A percentile compares a stretch with the other conserved stretches of the same genome.
Evolutionary conservation across 2,113 vertebrate genomes (phyloP).

Genomic region (Gallinago paraguaiae): DNA sequence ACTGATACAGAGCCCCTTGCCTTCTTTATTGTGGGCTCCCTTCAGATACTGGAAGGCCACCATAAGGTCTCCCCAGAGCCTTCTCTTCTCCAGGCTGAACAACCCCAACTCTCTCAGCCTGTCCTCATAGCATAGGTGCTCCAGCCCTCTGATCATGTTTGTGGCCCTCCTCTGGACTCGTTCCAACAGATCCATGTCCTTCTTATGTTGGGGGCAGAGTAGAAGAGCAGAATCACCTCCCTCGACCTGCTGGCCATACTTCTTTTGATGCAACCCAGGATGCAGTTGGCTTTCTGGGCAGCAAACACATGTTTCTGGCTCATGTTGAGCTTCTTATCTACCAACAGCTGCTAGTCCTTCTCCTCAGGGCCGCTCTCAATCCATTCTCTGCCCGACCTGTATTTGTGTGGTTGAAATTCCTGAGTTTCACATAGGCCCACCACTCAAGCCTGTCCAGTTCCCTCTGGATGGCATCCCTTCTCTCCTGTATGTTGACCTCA

Average conservation of each 20-base stretch:
- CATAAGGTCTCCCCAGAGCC: not conserved
- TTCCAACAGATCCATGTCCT: not conserved
- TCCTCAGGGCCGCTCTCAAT: not conserved
- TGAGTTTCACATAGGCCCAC: not conserved
- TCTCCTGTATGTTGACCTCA: not conserved
- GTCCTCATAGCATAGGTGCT: not conserved
- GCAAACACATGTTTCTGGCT: not conserved
- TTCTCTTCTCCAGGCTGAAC: not conserved
- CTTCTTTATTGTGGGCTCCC: not conserved
- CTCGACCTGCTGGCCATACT: not conserved
- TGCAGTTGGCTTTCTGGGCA: not conserved
- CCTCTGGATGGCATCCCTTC: not conserved
- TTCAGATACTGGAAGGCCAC: not conserved
- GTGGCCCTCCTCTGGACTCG: not conserved
- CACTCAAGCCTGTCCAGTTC: not conserved
- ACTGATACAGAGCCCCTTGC: not conserved
- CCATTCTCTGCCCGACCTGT: not conserved
- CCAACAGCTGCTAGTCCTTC: not conserved
- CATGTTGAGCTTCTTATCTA: not conserved
- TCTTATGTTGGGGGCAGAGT: not conserved
- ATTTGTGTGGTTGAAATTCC: not conserved
- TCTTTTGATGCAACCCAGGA: not conserved
- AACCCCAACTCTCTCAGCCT: not conserved
- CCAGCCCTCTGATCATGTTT: not conserved
- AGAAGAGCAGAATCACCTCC: not conserved